Base-by-base conservation (phyloP, 2,113 vertebrate genomes). In the Lophochroa leadbeateri region DNA sequence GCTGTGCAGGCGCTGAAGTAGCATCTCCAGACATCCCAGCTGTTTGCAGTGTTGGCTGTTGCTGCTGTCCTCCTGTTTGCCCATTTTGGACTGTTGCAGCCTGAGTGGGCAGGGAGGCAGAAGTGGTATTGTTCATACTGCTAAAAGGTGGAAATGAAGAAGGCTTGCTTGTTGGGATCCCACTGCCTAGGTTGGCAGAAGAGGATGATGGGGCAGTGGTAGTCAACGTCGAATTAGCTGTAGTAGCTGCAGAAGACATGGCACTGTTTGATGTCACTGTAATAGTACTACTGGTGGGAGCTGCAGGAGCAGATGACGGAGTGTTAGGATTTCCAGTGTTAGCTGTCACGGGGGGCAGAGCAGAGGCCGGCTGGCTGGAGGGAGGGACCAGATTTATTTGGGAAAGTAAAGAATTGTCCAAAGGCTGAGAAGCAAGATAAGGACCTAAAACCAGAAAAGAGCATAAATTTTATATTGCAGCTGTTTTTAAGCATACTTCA, bases 391-490 rank as follows among this genome's bases (percentile, higher is more conserved):
- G 98, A 91, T 97, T 99, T 91, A 98, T 99, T 96, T 99, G 99
- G 50, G 98, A 98, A 90, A 99, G 98, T 57, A 99, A 98, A 72
- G 99, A 99, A 92, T 98, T 97, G 97, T 99, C 99, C 97, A 99
- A 96, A 90, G 98, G 98, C 97, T 99, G 99, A 52, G 99, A 99
- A 92, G 99, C 98, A 96, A 99, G 99, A 94, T 99, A 99, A 83
- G 99, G 99, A 98, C 99, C 99, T 99, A 96, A 97, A 94, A 97
- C 5, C 83, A 95, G 19, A 7, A 41, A 74, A 55, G 35, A 9
- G 2, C 5, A 27, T 24, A 11, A 14, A 12, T 68, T 74, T 61
- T 41, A 58, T 53, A 35, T 7, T 31, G 28, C 35, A 85, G 14
- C 31, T 37, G 13, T 4, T 70, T 63, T 65, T n/a, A 58, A 64